phyloP scores from a whole-genome alignment of 2,888 invertebrate species.

The Apamea sordens region DNA sequence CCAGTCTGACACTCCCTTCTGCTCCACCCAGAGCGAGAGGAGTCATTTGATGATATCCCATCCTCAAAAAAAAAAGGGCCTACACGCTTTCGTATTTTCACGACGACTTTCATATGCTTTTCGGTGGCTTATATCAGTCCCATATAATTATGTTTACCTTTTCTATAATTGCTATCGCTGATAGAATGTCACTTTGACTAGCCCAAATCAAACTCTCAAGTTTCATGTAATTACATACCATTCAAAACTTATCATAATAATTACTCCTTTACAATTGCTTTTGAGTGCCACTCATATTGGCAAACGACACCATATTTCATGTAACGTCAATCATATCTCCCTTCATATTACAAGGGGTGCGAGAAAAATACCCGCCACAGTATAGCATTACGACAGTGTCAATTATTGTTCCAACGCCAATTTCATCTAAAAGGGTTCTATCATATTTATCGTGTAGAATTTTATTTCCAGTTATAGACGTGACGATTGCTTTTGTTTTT shows the following conservation, averaged over 20 bases:
- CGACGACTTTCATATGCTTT: no score
- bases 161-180: no score
- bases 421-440: constrained; percentile 56
- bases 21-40: no score
- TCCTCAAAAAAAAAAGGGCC: no score
- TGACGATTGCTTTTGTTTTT: constrained; percentile 41
- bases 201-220: no score
- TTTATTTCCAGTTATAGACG: constrained; percentile 49
- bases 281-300: background rate
- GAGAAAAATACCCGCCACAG: constrained; percentile 43
- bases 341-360: constrained; percentile 25
- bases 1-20: no score
- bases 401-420: constrained; percentile 57
- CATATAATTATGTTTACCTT: no score
- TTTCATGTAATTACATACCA: background rate
- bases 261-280: background rate
- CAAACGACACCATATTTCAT: constrained; percentile 17
- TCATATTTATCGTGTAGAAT: constrained; percentile 50
- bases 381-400: constrained; percentile 45
- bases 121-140: no score
- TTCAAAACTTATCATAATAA: background rate
- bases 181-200: background rate
- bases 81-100: no score
- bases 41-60: no score
- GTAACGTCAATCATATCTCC: constrained; percentile 36